Base-by-base conservation (phyloP, 2,113 vertebrate species). In the Acrocephalus arundinaceus region DNA sequence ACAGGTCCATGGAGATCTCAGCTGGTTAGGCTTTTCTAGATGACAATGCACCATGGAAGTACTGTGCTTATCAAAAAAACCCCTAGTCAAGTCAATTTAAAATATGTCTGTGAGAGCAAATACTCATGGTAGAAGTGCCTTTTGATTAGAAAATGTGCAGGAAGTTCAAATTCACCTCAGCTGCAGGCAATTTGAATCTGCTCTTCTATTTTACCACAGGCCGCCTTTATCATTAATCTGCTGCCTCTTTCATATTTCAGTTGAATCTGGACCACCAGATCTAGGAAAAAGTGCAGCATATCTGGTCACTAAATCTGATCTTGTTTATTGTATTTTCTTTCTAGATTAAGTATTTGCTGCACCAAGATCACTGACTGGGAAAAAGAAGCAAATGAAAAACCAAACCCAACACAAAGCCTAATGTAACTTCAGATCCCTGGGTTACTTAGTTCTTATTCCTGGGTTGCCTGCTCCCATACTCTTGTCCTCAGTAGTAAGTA, bases 361-460 rank as follows among this genome's bases (percentile, higher is more conserved):
- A 46, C 13, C 17, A 43, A 76, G 39, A 73, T 55, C 43, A 76
- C 16, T 58, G 15, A 54, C 48, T 58, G 11, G 18, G 43, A 70
- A 57, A n/a, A 23, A 37, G 10, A 15, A 15, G 7, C 8, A 70
- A 61, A 37, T 0, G 2, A 12, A 31, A 65, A 41, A 3, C 3
- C 11, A 82, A 59, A 21, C 28, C 7, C 2, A 11, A 17, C 6
- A 61, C 49, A 75, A 82, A 70, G 8, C 15, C 43, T 49, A 19
- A 63, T 24, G 28, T 16, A 45, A 5, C n/a, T 80, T 67, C 2
- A 7, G 16, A 46, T 63, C 9, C 76, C 58, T 68, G 19, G 3
- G 27, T 81, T 70, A 19, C 13, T 43, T 48, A 70, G 14, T 37
- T 66, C 66, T 74, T 92, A 15, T 41, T 88, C 11, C 18, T 46